Percentiles rank a stretch among this genome's conserved stretches.
phyloP scores from a whole-genome alignment of 1,140 invertebrate species.

The Calliopsis andreniformis region DNA sequence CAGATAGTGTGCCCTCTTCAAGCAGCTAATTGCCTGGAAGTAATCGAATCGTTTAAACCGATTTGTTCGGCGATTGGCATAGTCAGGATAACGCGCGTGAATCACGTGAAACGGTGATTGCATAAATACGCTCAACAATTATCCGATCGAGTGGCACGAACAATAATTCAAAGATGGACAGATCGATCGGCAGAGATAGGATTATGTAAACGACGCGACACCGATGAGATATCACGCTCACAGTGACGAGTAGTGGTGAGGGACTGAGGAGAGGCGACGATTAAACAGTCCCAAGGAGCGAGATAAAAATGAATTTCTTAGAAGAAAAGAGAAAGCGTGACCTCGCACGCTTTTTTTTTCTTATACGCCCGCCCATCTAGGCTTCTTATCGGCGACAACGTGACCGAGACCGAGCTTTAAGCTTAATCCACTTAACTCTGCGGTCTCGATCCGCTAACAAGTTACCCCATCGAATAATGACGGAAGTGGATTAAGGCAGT shows the following conservation, averaged over 20 bases:
- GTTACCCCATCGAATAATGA: slow-evolving; percentile 1
- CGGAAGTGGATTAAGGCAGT: slow-evolving; percentile 21
- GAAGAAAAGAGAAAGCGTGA: background rate
- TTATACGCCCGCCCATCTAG: background rate
- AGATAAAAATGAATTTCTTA: background rate
- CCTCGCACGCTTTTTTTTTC: background rate
- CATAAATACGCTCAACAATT: background rate
- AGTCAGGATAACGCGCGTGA: too few species aligned
- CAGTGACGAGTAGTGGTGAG: too few species aligned
- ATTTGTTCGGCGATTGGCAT: background rate
- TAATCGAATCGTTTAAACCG: slow-evolving; percentile 26
- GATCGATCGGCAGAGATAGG: background rate
- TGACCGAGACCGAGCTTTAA: slow-evolving; percentile 12
- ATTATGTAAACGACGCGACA: background rate
- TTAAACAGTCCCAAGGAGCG: too few species aligned
- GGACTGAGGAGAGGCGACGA: too few species aligned
- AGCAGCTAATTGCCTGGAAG: slow-evolving; percentile 77
- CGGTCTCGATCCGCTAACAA: background rate
- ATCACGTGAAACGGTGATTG: background rate
- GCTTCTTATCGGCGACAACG: slow-evolving; percentile 13
- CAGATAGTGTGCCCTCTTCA: slow-evolving; percentile 78
- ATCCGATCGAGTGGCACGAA: background rate
- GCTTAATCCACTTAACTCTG: slow-evolving; percentile 27
- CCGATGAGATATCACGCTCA: too few species aligned
- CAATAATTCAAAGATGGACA: background rate